Evolutionary conservation across 1,140 invertebrate species (phyloP).

Genomic region (Drosophila nannoptera): DNA sequence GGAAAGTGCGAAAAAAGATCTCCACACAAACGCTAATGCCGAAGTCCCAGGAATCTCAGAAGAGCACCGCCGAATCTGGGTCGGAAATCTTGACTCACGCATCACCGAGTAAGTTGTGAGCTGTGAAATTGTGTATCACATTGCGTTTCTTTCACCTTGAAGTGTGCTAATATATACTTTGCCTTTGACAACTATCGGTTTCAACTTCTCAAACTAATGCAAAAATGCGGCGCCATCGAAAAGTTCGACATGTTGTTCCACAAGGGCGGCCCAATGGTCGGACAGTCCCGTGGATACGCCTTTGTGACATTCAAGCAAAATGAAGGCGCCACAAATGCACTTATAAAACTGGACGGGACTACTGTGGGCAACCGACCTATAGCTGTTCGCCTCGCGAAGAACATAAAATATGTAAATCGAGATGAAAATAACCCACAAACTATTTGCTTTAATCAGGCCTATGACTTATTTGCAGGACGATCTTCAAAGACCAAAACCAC

Average conservation of each 20-base stretch:
- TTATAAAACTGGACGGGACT: slow-evolving; percentile 87
- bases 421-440: not conserved
- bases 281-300: slow-evolving; percentile 94
- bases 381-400: slow-evolving; percentile 90
- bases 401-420: slow-evolving; percentile 83
- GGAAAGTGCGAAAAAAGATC: slow-evolving; percentile 1
- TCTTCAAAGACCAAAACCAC: slow-evolving; percentile 85
- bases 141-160: not conserved
- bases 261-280: slow-evolving; percentile 90
- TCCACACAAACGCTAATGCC: not conserved
- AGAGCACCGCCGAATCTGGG: slow-evolving; percentile 84
- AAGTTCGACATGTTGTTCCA: slow-evolving; percentile 97
- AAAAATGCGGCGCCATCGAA: slow-evolving; percentile 93
- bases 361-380: slow-evolving; percentile 87
- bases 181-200: slow-evolving; percentile 86
- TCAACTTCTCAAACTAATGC: slow-evolving; percentile 95
- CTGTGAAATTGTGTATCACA: slow-evolving; percentile 16
- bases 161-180: slow-evolving; percentile 69
- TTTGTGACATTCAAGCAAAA: slow-evolving; percentile 89
- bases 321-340: slow-evolving; percentile 80
- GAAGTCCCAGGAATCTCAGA: slow-evolving; percentile 21
- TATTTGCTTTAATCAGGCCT: not conserved
- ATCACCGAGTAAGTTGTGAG: slow-evolving; percentile 92
- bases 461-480: slow-evolving; percentile 82
- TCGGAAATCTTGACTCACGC: slow-evolving; percentile 92